Conservation (phyloP, 2,888 invertebrate genomes). For the Aleiodes alternator region DNA sequence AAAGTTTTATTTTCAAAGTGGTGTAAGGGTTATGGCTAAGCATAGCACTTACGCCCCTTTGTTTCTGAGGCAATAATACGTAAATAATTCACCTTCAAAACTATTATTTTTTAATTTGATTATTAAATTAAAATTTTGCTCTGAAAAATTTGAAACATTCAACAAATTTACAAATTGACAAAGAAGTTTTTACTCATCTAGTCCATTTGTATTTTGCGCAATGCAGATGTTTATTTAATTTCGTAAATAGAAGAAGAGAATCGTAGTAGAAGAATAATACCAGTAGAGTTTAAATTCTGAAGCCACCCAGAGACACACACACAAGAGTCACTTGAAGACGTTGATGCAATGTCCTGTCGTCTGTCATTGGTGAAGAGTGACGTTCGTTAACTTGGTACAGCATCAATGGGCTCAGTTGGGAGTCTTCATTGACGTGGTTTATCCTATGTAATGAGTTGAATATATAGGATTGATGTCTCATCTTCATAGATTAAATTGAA, state of each 20-base stretch:
- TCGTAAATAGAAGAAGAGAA: background rate
- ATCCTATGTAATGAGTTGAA: background rate
- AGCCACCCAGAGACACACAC: background rate
- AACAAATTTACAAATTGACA: background rate
- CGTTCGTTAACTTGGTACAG: constrained; percentile 8
- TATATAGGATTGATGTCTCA: background rate
- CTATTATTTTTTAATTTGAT: too few relatives aligned
- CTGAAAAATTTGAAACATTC: background rate
- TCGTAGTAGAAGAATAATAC: background rate
- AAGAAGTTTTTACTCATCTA: constrained; percentile 3
- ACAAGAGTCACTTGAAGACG: constrained; percentile 4
- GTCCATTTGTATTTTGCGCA: background rate
- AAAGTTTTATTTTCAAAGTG: too few relatives aligned
- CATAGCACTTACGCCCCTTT: too few relatives aligned
- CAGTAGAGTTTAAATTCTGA: background rate
- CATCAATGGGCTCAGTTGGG: background rate
- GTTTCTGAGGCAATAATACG: too few relatives aligned
- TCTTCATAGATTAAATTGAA: constrained; percentile 6
- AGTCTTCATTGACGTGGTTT: background rate
- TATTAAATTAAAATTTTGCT: too few relatives aligned
- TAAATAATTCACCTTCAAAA: too few relatives aligned
- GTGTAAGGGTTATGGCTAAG: too few relatives aligned
- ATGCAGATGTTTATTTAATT: constrained; percentile 26
- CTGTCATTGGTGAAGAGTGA: constrained; percentile 9
- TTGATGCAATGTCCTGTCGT: constrained; percentile 18